These are phyloP conservation scores for Anas acuta DNA, from an alignment of 2,797 vertebrate genomes.

Conservation along the genomic window DNA sequence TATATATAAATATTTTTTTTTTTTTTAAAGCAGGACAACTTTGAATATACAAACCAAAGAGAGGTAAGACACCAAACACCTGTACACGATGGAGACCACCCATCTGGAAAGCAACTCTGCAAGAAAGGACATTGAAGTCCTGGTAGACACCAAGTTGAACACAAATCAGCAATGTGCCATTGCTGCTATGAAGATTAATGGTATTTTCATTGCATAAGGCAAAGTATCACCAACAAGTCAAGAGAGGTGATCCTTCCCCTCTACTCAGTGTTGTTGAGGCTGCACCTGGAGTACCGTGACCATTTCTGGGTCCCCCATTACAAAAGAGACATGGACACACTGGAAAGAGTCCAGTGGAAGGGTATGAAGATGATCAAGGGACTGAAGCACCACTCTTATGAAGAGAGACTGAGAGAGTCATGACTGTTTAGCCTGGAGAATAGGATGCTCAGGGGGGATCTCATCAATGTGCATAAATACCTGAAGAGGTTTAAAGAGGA, in stretches of 20 bases:
- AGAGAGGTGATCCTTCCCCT: neutral
- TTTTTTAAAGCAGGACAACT: neutral
- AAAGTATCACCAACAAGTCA: neutral
- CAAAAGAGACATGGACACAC: too few species aligned
- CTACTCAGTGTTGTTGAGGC: neutral
- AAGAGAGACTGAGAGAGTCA: too few species aligned
- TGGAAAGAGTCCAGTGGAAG: too few species aligned
- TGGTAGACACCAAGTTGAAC: neutral
- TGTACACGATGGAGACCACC: neutral
- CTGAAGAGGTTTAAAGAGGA: neutral
- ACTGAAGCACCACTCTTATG: too few species aligned
- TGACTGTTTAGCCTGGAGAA: too few species aligned
- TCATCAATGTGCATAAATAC: neutral
- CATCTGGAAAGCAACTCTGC: neutral
- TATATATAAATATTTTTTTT: neutral
- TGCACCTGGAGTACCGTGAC: neutral
- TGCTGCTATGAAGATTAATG: neutral
- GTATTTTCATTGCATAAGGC: neutral
- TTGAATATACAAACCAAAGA: neutral
- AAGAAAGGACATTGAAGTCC: neutral
- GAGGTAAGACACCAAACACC: neutral
- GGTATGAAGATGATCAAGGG: too few species aligned
- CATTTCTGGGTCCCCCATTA: neutral
- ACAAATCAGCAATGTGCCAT: neutral
- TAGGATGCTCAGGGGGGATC: too few species aligned